phyloP scores from a whole-genome alignment of 1,140 invertebrate genomes.

The Pteromalus puparum region DNA sequence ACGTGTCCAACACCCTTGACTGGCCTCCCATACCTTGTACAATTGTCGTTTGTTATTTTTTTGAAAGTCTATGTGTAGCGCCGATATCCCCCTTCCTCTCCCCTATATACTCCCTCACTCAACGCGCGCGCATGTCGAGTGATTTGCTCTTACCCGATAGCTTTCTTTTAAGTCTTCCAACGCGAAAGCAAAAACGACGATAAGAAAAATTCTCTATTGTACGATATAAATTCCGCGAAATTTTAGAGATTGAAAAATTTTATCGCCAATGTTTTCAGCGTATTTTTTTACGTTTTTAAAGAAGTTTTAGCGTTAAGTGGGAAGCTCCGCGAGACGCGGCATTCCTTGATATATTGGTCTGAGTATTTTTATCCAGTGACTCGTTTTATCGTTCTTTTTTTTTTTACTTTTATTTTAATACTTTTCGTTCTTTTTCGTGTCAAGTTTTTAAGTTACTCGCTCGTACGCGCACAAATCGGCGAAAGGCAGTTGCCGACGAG shows the following conservation, averaged over 20 bases:
- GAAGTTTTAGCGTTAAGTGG: constrained; percentile 33
- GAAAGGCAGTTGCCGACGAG: neutral
- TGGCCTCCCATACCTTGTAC: constrained; percentile 60
- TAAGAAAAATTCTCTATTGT: neutral
- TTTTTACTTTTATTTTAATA: constrained; percentile 44
- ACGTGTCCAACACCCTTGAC: constrained; percentile 58
- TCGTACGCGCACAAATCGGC: neutral
- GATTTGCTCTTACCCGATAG: neutral
- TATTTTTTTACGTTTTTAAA: constrained; percentile 24
- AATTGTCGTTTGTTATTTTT: constrained; percentile 75
- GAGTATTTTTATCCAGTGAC: constrained; percentile 33
- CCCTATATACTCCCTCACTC: neutral
- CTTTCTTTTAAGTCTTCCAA: constrained; percentile 42
- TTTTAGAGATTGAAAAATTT: neutral
- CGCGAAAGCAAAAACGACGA: neutral
- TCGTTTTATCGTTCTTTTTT: constrained; percentile 15
- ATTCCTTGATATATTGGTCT: constrained; percentile 6
- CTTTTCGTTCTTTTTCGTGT: neutral
- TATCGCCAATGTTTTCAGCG: neutral
- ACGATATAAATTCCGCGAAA: neutral
- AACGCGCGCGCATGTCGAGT: neutral
- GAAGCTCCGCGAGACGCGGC: neutral
- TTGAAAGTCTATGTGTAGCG: constrained; percentile 73
- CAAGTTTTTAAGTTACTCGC: constrained; percentile 1
- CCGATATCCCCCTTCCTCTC: neutral